Percentiles rank a stretch among this genome's conserved stretches.
These are phyloP conservation scores for Leptoteleia sp. DNA, from an alignment of 1,140 invertebrate genomes.

Conservation along the genomic window DNA sequence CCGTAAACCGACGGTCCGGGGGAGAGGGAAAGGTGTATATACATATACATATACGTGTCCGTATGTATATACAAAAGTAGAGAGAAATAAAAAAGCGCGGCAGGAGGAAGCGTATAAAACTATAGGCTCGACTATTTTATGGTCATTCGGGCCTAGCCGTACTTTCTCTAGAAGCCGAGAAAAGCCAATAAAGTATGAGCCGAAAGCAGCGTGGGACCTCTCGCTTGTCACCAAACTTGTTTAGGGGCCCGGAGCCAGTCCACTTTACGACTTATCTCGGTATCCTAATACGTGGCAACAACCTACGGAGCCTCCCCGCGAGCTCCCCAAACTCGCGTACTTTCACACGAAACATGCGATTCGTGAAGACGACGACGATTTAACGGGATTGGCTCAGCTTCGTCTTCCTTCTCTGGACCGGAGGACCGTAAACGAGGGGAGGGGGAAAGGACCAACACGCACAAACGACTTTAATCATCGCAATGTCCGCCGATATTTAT, in stretches of 20 bases:
- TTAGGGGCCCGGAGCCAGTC: conserved; percentile 60
- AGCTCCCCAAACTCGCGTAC: conserved; percentile 41
- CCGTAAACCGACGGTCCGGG: not conserved
- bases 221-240: conserved; percentile 68
- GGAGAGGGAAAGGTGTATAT: too few species aligned
- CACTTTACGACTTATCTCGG: conserved; percentile 64
- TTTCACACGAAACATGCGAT: conserved; percentile 66
- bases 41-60: too few species aligned
- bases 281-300: conserved; percentile 64
- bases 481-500: conserved; percentile 54
- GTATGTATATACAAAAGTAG: too few species aligned
- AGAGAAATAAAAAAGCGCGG: not conserved
- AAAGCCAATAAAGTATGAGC: conserved; percentile 60
- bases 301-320: conserved; percentile 47
- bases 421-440: conserved; percentile 1
- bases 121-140: conserved; percentile 58
- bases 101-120: conserved; percentile 26
- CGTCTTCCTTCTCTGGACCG: conserved; percentile 28
- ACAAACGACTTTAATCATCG: conserved; percentile 49
- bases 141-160: conserved; percentile 26
- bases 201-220: conserved; percentile 60
- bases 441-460: not conserved
- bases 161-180: conserved; percentile 65
- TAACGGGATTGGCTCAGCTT: conserved; percentile 59
- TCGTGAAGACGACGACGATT: conserved; percentile 52